Percentiles rank a stretch among this genome's conserved stretches.
Evolutionary conservation across 2,113 vertebrate species (phyloP).

Genomic region (Xiphophorus hellerii): DNA sequence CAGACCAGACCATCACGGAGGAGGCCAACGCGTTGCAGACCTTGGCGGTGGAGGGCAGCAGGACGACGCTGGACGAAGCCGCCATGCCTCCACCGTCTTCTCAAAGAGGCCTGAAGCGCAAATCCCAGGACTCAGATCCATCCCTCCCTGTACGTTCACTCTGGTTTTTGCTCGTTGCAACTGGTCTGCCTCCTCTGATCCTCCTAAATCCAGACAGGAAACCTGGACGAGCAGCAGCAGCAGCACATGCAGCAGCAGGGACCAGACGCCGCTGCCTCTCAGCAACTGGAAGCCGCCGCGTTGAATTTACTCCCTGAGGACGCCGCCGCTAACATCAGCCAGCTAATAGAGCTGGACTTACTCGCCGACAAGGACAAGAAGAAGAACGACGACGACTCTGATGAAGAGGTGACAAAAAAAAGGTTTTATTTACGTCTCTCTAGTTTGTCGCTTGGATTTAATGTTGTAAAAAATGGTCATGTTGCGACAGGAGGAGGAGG

Average conservation of each 20-base stretch:
- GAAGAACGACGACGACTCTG: constrained; percentile 86
- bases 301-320: constrained; percentile 93
- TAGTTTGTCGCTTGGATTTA: background rate
- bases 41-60: constrained; percentile 90
- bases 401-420: constrained; percentile 85
- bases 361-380: constrained; percentile 91
- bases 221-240: constrained; percentile 74
- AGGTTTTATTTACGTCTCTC: background rate
- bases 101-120: constrained; percentile 89
- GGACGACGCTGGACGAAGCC: constrained; percentile 89
- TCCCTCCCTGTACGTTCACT: constrained; percentile 85
- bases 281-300: constrained; percentile 86
- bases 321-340: constrained; percentile 83
- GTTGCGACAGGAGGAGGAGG: constrained; percentile 86
- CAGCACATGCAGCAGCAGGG: constrained; percentile 75
- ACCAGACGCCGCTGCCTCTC: constrained; percentile 52
- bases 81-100: constrained; percentile 92
- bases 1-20: constrained; percentile 94
- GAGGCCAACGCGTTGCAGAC: constrained; percentile 91
- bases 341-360: constrained; percentile 92
- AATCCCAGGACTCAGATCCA: constrained; percentile 89
- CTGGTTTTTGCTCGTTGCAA: background rate
- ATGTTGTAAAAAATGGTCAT: background rate
- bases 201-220: constrained; percentile 59
- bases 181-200: background rate